phyloP scores from a whole-genome alignment of 2,888 invertebrate genomes.

The Scaptomyza tumidula region DNA sequence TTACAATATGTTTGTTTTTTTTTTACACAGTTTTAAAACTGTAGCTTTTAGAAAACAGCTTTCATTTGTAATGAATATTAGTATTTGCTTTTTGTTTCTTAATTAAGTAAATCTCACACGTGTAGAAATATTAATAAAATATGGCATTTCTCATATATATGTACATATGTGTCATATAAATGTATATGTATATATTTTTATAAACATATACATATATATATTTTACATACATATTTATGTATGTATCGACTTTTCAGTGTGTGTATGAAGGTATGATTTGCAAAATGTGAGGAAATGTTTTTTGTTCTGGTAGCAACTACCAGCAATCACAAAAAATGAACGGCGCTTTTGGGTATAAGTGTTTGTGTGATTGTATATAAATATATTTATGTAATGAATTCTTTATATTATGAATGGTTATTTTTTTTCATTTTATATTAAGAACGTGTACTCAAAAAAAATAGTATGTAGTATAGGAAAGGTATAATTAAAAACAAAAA shows the following conservation, averaged over 20 bases:
- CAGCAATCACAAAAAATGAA: conserved; percentile 80
- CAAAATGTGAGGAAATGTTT: conserved; percentile 55
- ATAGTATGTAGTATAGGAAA: conserved; percentile 5
- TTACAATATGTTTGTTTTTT: conserved; percentile 31
- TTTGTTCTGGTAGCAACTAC: conserved; percentile 64
- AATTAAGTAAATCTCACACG: conserved; percentile 71
- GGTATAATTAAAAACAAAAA: conserved; percentile 3
- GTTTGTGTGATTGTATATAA: conserved; percentile 15
- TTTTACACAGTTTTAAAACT: conserved; percentile 76
- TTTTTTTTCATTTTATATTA: conserved; percentile 18
- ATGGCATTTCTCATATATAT: conserved; percentile 72
- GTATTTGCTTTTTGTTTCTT: conserved; percentile 65
- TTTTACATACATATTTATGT: conserved; percentile 3
- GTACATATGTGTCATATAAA: conserved; percentile 41
- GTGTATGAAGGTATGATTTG: conserved; percentile 37
- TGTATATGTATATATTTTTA: background rate
- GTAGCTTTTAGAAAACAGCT: conserved; percentile 78
- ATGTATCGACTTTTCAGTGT: conserved; percentile 12
- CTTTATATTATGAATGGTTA: too few relatives aligned
- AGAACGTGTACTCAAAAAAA: too few relatives aligned
- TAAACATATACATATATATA: conserved; percentile 6
- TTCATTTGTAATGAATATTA: conserved; percentile 76
- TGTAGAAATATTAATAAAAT: conserved; percentile 71
- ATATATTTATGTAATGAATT: background rate
- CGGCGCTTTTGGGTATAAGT: conserved; percentile 59